A percentile compares a stretch with the other conserved stretches of the same genome.
Evolutionary conservation across 2,888 invertebrate genomes (phyloP).

Genomic region (Uloborus plumipes): DNA sequence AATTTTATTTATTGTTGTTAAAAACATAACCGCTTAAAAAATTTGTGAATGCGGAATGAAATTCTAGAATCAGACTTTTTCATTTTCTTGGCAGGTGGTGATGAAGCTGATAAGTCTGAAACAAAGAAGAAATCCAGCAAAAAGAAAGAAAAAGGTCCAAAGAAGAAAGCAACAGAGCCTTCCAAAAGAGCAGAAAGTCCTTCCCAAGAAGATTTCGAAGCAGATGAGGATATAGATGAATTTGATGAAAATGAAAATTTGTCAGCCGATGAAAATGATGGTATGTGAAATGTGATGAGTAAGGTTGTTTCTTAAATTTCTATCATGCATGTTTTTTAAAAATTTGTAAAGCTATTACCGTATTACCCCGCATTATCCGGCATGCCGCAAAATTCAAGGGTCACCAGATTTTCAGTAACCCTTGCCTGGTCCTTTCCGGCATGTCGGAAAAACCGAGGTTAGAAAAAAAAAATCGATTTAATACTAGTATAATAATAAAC

Average conservation of each 20-base stretch:
- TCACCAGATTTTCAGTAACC: too few species aligned
- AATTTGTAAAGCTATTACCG: too few species aligned
- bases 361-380: too few species aligned
- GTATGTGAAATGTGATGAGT: conserved; percentile 12
- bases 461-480: too few species aligned
- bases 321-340: too few species aligned
- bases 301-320: background rate
- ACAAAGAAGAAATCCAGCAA: conserved; percentile 28
- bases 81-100: background rate
- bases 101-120: conserved; percentile 1
- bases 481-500: too few species aligned
- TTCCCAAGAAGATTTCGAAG: conserved; percentile 17
- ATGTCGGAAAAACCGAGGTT: too few species aligned
- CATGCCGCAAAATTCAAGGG: too few species aligned
- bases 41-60: background rate
- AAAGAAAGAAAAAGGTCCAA: conserved; percentile 33
- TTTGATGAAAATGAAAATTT: conserved; percentile 17
- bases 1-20: background rate
- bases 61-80: background rate
- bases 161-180: conserved; percentile 33
- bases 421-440: too few species aligned
- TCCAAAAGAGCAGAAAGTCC: conserved; percentile 9
- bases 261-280: conserved; percentile 9
- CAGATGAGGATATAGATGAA: conserved; percentile 24
- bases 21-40: background rate